Base-by-base conservation (phyloP, 2,888 invertebrate genomes). In the Dasypogon diadema region DNA sequence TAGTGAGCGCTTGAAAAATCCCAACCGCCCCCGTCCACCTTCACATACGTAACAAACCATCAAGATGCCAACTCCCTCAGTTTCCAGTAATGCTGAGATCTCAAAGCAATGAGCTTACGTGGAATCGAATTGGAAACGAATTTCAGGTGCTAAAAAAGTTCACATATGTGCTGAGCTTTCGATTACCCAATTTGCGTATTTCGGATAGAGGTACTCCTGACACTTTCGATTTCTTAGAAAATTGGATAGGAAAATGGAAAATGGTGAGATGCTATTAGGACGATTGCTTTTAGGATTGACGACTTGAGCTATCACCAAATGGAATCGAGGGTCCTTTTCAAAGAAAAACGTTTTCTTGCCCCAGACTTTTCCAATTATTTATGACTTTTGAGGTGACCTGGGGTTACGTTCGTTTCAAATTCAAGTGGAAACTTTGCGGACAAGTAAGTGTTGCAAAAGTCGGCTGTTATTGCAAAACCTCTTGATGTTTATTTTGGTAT, bases 171-270 rank as follows among this genome's bases (percentile, higher is more conserved):
- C 70, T 70, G 70, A 54, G 70, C 70, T 70, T 70, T 70, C 70
- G 70, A 70, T 70, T 70, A 70, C 70, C 70, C 70, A 70, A 70
- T 70, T 70, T 70, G 70, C 70, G 70, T 70, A 70, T 70, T 70
- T 70, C 54, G 70, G 70, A 70, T 70, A 18, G 70, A 54, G 54
- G 70, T 54, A 70, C 70, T 51, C 54, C 70, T 70, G 70, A 70
- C 70, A 70, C 70, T 70, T 70, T 70, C 70, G 70, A 70, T 70
- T 70, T 54, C 70, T 70, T 70, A 54, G 70, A 37, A 70, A 70
- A 70, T 70, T 70, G 70, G 70, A 70, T 70, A 70, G 70, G 70
- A 70, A 70, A 70, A 70, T 70, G 70, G 70, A 54, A 70, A 54
- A 70, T 70, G 70, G 70, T 70, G 70, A 70, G 70, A 70, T 54